Evolutionary conservation across 2,797 vertebrate species (phyloP).

Genomic region (Argya squamiceps): DNA sequence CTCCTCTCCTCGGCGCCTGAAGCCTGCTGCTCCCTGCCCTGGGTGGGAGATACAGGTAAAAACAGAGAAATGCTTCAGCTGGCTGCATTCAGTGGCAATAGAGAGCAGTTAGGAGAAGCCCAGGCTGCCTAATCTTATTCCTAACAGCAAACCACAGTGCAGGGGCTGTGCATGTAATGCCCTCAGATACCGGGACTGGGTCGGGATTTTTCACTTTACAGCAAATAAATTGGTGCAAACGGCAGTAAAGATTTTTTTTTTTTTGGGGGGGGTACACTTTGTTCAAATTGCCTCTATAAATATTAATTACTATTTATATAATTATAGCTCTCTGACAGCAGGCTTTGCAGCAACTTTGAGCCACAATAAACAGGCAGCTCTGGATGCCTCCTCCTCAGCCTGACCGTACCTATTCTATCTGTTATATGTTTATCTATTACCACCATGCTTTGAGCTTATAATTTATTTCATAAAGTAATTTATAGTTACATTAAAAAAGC

Average conservation of each 20-base stretch:
- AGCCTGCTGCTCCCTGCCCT: conserved; percentile 24
- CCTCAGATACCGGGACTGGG: conserved; percentile 5
- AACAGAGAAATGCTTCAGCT: background rate
- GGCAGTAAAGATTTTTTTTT: background rate
- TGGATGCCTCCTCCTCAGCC: conserved; percentile 17
- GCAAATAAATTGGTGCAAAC: conserved; percentile 27
- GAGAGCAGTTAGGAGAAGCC: conserved; percentile 23
- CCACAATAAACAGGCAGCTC: conserved; percentile 19
- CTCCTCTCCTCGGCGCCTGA: conserved; percentile 1
- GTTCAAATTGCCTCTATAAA: conserved; percentile 40
- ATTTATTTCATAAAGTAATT: conserved; percentile 41
- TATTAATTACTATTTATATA: conserved; percentile 50
- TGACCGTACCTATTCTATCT: background rate
- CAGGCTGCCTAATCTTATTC: background rate
- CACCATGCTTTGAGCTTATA: conserved; percentile 6
- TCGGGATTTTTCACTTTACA: background rate
- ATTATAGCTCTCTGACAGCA: conserved; percentile 11
- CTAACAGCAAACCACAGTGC: conserved; percentile 10
- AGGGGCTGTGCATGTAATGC: background rate
- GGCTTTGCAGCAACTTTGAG: conserved; percentile 28
- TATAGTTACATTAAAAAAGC: conserved; percentile 45
- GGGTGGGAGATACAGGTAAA: conserved; percentile 73
- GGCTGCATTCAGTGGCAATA: background rate
- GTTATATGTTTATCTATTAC: conserved; percentile 4
- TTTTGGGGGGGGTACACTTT: background rate